Base-by-base conservation (phyloP, 2,888 invertebrate genomes). In the Acrocyrtus sp. region DNA sequence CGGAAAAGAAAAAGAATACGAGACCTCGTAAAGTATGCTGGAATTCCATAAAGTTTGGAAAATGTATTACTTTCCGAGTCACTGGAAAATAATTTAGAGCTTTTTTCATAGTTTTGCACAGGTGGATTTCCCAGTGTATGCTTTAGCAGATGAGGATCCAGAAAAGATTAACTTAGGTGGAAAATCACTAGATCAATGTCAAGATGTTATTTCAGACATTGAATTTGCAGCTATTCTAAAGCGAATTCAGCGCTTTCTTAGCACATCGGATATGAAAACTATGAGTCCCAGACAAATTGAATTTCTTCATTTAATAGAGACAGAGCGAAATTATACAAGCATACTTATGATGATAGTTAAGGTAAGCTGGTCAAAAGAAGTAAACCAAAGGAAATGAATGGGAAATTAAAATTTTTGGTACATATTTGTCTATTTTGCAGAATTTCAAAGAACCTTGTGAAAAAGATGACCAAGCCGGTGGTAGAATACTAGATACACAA, bases 311-410 rank as follows among this genome's bases (percentile, higher is more conserved):
- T 88, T 99, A 82, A 89, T 95, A 77, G 95, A 96, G 85, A 99
- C 99, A 0, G 99, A 99, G 85, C 93, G 92, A 72, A 99, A 99
- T 88, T 99, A 98, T 85, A 96, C 98, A 73, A 92, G 92, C 75
- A 96, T 98, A 83, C 88, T 99, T 81, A 90, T 94, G 82, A 96
- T 96, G 43, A 95, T 99, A 82, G 90, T 96, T 83, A 93, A 90
- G 85, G 97, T 94, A 85, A 86, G 88, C 22, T 48, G 26, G 10
- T 50, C 48, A 2, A 17, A 39, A 17, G 48, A 24, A 24, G 19
- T n/a, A 10, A 8, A 10, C 39, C 15, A 53, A n/a, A n/a, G n/a
- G n/a, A n/a, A n/a, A n/a, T n/a, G n/a, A n/a, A n/a, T 50, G 3
- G 12, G 2, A 62, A 48, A 48, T 47, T 21, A 56, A 43, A 27